Conservation (phyloP, 2,888 invertebrate genomes). For the Xiphydria camelus region DNA sequence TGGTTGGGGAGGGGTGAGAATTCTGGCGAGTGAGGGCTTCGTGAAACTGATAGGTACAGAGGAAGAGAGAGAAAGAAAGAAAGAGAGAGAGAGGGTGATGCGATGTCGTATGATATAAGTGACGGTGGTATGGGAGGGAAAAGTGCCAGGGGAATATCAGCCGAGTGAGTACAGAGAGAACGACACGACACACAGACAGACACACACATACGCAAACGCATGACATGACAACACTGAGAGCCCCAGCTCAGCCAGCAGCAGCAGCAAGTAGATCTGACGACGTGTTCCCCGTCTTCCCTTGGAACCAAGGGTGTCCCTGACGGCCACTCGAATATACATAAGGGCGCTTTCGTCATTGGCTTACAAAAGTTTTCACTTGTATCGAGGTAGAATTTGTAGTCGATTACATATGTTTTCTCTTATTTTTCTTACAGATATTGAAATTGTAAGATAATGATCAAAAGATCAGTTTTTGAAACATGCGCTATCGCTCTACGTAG, state of each 20-base stretch:
- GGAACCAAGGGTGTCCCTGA: neutral
- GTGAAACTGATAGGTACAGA: neutral
- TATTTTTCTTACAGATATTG: too few relatives aligned
- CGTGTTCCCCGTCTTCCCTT: constrained; percentile 6
- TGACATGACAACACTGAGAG: constrained; percentile 15
- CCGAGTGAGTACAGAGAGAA: too few relatives aligned
- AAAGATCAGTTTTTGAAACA: too few relatives aligned
- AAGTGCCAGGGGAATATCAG: too few relatives aligned
- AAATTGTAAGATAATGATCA: too few relatives aligned
- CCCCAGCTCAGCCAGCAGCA: constrained; percentile 15
- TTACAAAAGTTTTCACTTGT: neutral
- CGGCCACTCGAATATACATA: neutral
- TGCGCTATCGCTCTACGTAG: too few relatives aligned
- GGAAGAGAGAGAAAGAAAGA: neutral
- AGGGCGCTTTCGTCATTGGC: neutral
- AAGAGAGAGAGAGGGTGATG: neutral
- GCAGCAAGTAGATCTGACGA: constrained; percentile 11
- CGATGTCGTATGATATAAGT: too few relatives aligned
- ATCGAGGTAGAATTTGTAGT: neutral
- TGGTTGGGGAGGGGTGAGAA: too few relatives aligned
- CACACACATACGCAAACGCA: constrained; percentile 13
- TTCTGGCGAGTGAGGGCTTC: too few relatives aligned
- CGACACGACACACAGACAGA: too few relatives aligned
- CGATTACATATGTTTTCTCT: too few relatives aligned
- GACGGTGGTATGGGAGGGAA: too few relatives aligned